Base-by-base conservation (phyloP, 2,113 vertebrate genomes). In the Gadus chalcogrammus region DNA sequence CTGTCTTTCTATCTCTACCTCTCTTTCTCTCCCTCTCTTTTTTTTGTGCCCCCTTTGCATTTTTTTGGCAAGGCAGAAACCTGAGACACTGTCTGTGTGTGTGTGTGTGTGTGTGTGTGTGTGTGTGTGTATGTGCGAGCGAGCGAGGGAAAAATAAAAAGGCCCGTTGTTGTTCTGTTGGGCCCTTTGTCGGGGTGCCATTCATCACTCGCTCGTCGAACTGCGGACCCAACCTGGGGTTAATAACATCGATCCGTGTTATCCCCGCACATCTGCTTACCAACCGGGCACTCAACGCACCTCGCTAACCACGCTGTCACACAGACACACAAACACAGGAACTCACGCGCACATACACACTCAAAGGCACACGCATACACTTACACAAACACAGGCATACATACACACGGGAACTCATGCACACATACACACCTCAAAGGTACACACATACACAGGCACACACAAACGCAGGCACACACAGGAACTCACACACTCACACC, bases 261-360 rank as follows among this genome's bases (percentile, higher is more conserved):
- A 69, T 82, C 67, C 71, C 53, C 61, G 67, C 62, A 79, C 81
- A 79, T 84, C 82, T 80, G 78, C 68, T 67, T 77, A 53, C 66
- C 76, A 65, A 77, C 68, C 76, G 76, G 78, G 60, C 76, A 72
- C 17, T 73, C 69, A 64, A 68, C 28, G 72, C 73, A 35, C 31
- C 31, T 35, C 31, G 4, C 31, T 35, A 35, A 35, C 31, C 31
- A 35, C 31, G 31, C 31, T 35, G 16, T 18, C 62, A 28, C 38
- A 64, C 5, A 31, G 24, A 52, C 61, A 60, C 31, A 35, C 31
- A 35, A 4, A 35, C 31, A 35, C 31, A 35, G 4, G 6, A 13
- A 4, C 31, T 5, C 31, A 3, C 0, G 31, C 31, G 27, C 62
- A 31, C 62, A 17, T 27, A 35, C 13, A 35, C 62, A 64, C 24